Conservation (phyloP, 2,113 vertebrate species). For the Sphyrna mokarran region DNA sequence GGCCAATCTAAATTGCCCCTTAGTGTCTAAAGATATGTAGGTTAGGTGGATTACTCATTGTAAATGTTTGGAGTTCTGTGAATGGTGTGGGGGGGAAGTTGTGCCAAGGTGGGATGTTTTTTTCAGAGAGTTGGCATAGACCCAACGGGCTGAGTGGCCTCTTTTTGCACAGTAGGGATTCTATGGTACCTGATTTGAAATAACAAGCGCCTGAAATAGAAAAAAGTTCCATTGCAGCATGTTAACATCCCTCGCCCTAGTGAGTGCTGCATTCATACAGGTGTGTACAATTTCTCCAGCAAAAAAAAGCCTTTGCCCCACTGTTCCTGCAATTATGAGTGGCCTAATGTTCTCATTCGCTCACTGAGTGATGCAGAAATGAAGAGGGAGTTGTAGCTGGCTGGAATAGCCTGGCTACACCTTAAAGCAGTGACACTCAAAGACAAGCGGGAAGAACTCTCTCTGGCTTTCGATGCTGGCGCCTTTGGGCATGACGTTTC, state of each 20-base stretch:
- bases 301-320: neutral
- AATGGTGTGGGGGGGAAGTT: too few relatives aligned
- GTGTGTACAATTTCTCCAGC: neutral
- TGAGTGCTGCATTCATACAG: neutral
- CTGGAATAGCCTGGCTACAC: neutral
- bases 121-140: too few relatives aligned
- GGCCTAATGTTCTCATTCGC: neutral
- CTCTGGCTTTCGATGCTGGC: neutral
- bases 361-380: too few relatives aligned
- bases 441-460: neutral
- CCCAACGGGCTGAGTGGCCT: too few relatives aligned
- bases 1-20: too few relatives aligned
- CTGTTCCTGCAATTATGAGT: neutral
- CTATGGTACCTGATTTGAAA: neutral
- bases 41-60: too few relatives aligned
- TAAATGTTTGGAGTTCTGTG: too few relatives aligned
- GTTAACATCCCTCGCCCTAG: neutral
- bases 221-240: neutral
- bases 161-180: too few relatives aligned
- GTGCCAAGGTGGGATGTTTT: too few relatives aligned
- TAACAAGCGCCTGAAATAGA: neutral
- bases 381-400: neutral
- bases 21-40: too few relatives aligned
- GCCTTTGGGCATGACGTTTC: neutral
- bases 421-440: neutral